Percentiles rank a stretch among this genome's conserved stretches.
Evolutionary conservation across 2,888 invertebrate species (phyloP).

Genomic region (Drosophila paracracens): DNA sequence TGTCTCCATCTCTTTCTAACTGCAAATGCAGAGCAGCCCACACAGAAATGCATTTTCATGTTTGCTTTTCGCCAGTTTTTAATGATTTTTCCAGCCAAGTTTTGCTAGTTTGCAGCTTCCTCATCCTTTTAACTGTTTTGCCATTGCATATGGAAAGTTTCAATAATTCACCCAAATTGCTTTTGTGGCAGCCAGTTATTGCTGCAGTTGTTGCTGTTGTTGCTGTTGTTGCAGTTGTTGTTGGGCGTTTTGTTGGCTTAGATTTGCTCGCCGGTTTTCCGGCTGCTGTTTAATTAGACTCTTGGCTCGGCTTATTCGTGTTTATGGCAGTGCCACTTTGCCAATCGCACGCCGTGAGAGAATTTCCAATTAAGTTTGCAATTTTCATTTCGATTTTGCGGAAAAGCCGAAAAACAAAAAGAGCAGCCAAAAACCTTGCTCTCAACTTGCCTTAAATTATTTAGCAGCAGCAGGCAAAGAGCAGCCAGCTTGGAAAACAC

Average conservation of each 20-base stretch:
- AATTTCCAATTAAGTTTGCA: conserved; percentile 75
- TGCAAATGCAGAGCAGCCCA: conserved; percentile 13
- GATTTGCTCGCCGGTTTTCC: conserved; percentile 40
- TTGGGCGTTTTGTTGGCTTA: conserved; percentile 56
- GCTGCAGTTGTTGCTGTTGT: conserved; percentile 19
- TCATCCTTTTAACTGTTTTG: conserved; percentile 41
- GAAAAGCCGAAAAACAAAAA: conserved; percentile 5
- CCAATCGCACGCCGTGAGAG: conserved; percentile 69
- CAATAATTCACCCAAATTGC: conserved; percentile 78
- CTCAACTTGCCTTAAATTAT: conserved; percentile 29
- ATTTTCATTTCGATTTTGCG: conserved; percentile 31
- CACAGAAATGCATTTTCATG: conserved; percentile 29
- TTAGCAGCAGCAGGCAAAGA: conserved; percentile 19
- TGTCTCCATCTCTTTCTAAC: neutral
- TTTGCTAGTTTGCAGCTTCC: conserved; percentile 30
- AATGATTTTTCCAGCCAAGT: conserved; percentile 53
- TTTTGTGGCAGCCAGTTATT: conserved; percentile 53
- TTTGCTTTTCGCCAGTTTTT: conserved; percentile 42
- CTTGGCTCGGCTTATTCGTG: conserved; percentile 49
- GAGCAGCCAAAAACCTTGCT: conserved; percentile 9
- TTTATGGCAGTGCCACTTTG: conserved; percentile 60
- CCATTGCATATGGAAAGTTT: conserved; percentile 69
- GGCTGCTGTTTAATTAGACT: conserved; percentile 68
- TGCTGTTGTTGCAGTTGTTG: conserved; percentile 17
- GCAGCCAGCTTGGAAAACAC: conserved; percentile 21